A percentile compares a stretch with the other conserved stretches of the same genome.
phyloP scores from a whole-genome alignment of 2,113 vertebrate species.

The Semnopithecus entellus region DNA sequence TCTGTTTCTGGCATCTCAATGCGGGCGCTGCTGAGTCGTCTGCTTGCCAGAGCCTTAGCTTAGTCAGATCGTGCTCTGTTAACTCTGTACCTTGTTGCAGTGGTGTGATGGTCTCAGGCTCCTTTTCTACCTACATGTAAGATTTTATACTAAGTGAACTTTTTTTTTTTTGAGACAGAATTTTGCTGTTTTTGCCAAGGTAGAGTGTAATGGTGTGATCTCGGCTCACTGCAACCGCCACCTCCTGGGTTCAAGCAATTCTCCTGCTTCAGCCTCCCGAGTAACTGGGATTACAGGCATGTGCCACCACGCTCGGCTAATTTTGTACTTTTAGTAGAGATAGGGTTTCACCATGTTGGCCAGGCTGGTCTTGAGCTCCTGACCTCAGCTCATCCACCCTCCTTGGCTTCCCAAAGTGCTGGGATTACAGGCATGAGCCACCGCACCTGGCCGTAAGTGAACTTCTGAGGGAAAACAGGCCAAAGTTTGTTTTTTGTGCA shows the following conservation, averaged over 20 bases:
- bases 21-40: neutral
- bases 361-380: too few species aligned
- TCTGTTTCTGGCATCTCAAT: neutral
- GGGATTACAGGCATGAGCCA: neutral
- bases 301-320: neutral
- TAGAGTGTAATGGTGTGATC: neutral
- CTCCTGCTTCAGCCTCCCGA: neutral
- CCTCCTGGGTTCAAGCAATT: neutral
- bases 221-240: neutral
- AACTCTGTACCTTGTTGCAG: neutral
- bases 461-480: constrained; percentile 4
- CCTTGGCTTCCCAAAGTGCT: neutral
- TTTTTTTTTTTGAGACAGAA: neutral
- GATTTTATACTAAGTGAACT: too few species aligned
- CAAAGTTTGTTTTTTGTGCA: neutral
- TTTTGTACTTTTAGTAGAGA: too few species aligned
- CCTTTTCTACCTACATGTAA: neutral
- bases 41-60: neutral
- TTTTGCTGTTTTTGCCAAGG: neutral
- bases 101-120: neutral
- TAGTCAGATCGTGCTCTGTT: neutral
- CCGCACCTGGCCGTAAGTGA: neutral
- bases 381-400: neutral
- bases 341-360: too few species aligned
- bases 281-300: neutral